phyloP scores from a whole-genome alignment of 2,797 vertebrate genomes.

The Atherinosoma microstoma region DNA sequence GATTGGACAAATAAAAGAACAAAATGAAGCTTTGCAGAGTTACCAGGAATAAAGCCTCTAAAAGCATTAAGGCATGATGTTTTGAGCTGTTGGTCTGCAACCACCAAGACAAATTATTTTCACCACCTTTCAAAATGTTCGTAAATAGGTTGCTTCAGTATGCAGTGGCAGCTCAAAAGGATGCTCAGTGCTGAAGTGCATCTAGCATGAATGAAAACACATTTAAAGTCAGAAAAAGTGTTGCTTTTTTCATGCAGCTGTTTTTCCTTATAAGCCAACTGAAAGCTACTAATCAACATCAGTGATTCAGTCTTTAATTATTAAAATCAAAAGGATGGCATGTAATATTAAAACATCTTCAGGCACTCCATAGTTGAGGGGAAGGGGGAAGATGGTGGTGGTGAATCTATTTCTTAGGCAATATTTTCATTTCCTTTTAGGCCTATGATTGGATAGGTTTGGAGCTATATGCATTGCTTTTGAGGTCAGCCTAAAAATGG shows the following conservation, averaged over 20 bases:
- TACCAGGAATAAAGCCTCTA: constrained; percentile 16
- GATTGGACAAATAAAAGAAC: not conserved
- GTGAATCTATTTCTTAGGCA: constrained; percentile 51
- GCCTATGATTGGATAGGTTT: constrained; percentile 46
- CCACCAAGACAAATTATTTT: constrained; percentile 43
- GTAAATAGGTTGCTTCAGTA: constrained; percentile 31
- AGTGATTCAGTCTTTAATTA: constrained; percentile 77
- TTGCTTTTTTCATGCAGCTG: constrained; percentile 62
- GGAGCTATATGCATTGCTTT: constrained; percentile 18
- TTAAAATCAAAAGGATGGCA: constrained; percentile 83
- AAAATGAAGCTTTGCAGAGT: constrained; percentile 19
- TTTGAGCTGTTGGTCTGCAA: constrained; percentile 39
- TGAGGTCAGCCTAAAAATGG: constrained; percentile 43
- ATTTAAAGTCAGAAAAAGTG: constrained; percentile 53
- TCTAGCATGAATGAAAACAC: constrained; percentile 36
- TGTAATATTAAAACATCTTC: constrained; percentile 84
- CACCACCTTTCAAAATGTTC: constrained; percentile 38
- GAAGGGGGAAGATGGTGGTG: constrained; percentile 46
- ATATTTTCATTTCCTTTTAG: constrained; percentile 69
- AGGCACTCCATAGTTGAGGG: constrained; percentile 67
- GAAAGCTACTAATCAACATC: constrained; percentile 82
- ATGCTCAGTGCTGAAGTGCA: constrained; percentile 31
- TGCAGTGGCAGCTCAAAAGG: constrained; percentile 30
- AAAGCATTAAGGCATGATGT: constrained; percentile 27
- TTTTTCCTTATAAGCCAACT: constrained; percentile 59